Conservation (phyloP, 2,113 vertebrate species). For the Pseudorectes ferrugineus region DNA sequence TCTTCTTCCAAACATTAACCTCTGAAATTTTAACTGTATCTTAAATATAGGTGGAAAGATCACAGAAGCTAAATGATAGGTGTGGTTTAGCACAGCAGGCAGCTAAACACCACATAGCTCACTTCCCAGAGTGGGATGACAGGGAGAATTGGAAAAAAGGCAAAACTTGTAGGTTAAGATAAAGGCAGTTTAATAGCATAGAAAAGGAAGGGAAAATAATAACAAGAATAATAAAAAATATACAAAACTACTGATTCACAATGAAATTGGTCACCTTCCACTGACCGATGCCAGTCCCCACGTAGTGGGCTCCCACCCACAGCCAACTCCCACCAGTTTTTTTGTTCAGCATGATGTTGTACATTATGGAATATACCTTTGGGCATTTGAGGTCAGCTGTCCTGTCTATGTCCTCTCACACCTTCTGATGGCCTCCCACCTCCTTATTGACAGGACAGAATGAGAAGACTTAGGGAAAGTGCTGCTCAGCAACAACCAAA, state of each 20-base stretch:
- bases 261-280: neutral
- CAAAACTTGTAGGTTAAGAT: neutral
- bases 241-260: neutral
- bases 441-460: neutral
- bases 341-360: neutral
- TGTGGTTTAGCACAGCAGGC: neutral
- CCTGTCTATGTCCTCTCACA: neutral
- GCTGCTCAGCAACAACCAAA: neutral
- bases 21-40: neutral
- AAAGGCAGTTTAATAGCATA: neutral
- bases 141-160: neutral
- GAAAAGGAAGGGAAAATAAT: neutral
- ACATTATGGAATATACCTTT: neutral
- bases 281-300: rapidly evolving
- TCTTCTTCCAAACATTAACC: neutral
- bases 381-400: neutral
- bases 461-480: neutral
- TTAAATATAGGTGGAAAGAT: neutral
- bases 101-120: neutral
- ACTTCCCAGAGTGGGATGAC: neutral
- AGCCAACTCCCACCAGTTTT: neutral
- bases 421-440: rapidly evolving
- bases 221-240: neutral
- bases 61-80: neutral
- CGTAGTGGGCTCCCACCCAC: too few relatives aligned